These are phyloP conservation scores for Melipona bicolor DNA, from an alignment of 2,888 invertebrate species.

Conservation along the genomic window DNA sequence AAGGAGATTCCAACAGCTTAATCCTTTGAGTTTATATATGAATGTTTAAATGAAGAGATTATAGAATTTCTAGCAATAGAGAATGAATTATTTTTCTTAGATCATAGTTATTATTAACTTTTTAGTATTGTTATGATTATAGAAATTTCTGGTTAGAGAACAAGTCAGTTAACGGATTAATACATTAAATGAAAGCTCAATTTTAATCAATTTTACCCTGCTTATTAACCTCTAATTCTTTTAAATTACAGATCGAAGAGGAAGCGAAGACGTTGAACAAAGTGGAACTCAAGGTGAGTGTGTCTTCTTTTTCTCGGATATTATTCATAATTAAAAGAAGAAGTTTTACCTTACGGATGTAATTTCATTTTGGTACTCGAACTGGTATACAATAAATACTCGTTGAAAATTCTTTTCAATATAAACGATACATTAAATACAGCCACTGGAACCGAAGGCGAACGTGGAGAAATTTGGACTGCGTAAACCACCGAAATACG, in stretches of 20 bases:
- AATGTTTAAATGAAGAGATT: too few species aligned
- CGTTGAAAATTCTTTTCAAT: slow-evolving; percentile 25
- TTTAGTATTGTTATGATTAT: too few species aligned
- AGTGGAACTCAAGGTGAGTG: slow-evolving; percentile 84
- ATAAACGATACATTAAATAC: slow-evolving; percentile 69
- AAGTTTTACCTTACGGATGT: not conserved
- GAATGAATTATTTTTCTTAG: too few species aligned
- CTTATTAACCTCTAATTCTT: not conserved
- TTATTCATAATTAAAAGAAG: not conserved
- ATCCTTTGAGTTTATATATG: too few species aligned
- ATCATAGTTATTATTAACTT: too few species aligned
- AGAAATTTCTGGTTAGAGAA: too few species aligned
- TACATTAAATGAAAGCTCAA: too few species aligned
- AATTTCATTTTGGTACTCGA: not conserved
- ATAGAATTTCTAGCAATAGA: too few species aligned
- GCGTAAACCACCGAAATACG: slow-evolving; percentile 84
- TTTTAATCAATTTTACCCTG: not conserved
- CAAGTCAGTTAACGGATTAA: not conserved
- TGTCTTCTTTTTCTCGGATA: not conserved
- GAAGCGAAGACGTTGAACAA: slow-evolving; percentile 79
- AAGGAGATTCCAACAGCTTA: too few species aligned
- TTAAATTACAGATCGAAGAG: slow-evolving; percentile 67
- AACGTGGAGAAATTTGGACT: slow-evolving; percentile 82
- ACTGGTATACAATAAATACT: not conserved
- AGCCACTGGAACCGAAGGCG: slow-evolving; percentile 77